Conservation (phyloP, 2,888 invertebrate species). For the Penaeus monodon region DNA sequence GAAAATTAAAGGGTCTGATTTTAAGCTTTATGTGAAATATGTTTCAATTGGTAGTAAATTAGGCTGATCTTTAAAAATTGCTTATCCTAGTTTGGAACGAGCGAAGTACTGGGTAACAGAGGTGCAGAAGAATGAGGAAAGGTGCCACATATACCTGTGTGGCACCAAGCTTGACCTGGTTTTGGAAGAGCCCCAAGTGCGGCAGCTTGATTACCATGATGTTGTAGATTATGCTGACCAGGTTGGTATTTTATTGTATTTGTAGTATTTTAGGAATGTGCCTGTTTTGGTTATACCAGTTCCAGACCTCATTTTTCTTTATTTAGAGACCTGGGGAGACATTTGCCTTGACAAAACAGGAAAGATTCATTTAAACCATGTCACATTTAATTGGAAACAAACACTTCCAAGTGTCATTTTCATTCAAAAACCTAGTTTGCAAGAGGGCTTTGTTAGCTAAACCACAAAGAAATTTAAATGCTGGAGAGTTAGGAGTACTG, state of each 20-base stretch:
- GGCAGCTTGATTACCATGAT: slow-evolving; percentile 55
- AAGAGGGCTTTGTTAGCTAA: too few relatives aligned
- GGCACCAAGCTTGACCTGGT: slow-evolving; percentile 59
- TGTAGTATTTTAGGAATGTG: neutral
- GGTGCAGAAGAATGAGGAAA: slow-evolving; percentile 38
- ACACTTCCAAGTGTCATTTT: neutral
- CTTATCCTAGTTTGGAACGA: slow-evolving; percentile 24
- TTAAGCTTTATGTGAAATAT: too few relatives aligned
- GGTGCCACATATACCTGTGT: slow-evolving; percentile 46
- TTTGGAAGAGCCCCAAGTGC: slow-evolving; percentile 30
- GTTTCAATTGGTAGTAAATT: neutral
- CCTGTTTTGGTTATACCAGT: too few relatives aligned
- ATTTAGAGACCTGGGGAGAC: too few relatives aligned
- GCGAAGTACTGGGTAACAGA: slow-evolving; percentile 48
- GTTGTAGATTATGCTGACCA: slow-evolving; percentile 50
- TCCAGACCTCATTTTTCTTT: too few relatives aligned
- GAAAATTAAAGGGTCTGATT: too few relatives aligned
- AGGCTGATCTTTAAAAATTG: neutral
- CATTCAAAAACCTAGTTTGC: neutral
- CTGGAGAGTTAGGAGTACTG: too few relatives aligned
- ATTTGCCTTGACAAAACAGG: too few relatives aligned
- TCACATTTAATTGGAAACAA: too few relatives aligned
- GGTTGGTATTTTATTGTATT: neutral
- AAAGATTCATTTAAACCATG: too few relatives aligned
- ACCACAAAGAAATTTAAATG: too few relatives aligned